phyloP scores from a whole-genome alignment of 2,797 vertebrate species.

The Platyrinchus mystaceus region DNA sequence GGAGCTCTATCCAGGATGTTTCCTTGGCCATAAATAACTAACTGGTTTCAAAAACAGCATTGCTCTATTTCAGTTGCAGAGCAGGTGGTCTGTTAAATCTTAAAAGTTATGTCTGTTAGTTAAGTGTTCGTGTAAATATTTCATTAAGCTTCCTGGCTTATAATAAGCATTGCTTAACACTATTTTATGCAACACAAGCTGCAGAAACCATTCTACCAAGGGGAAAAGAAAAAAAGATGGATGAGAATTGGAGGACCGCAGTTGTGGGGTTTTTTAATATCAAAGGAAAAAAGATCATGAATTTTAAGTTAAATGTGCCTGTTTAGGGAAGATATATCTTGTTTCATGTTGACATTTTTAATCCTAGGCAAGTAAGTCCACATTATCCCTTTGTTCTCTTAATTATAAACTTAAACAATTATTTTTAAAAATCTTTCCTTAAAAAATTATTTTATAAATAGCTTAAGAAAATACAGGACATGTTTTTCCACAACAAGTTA shows the following conservation, averaged over 20 bases:
- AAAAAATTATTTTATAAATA: background rate
- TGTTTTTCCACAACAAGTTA: background rate
- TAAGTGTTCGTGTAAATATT: conserved; percentile 38
- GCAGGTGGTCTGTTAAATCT: conserved; percentile 17
- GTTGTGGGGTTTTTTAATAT: background rate
- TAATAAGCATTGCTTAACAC: background rate
- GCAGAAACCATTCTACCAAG: background rate
- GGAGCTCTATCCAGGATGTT: background rate
- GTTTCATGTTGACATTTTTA: background rate
- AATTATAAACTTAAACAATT: background rate
- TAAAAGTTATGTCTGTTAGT: conserved; percentile 21
- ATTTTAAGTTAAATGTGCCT: background rate
- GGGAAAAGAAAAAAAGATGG: background rate
- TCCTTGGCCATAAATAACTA: background rate
- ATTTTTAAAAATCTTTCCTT: background rate
- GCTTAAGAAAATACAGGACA: background rate
- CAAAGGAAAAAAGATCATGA: background rate
- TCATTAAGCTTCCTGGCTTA: background rate
- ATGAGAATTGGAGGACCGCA: background rate
- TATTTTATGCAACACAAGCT: background rate
- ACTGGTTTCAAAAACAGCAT: background rate
- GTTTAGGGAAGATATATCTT: background rate
- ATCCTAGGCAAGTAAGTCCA: background rate
- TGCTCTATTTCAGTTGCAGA: conserved; percentile 34
- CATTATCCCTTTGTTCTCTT: background rate